These are phyloP conservation scores for Melanotaenia nigrans DNA, from an alignment of 2,797 vertebrate genomes.

Conservation along the genomic window DNA sequence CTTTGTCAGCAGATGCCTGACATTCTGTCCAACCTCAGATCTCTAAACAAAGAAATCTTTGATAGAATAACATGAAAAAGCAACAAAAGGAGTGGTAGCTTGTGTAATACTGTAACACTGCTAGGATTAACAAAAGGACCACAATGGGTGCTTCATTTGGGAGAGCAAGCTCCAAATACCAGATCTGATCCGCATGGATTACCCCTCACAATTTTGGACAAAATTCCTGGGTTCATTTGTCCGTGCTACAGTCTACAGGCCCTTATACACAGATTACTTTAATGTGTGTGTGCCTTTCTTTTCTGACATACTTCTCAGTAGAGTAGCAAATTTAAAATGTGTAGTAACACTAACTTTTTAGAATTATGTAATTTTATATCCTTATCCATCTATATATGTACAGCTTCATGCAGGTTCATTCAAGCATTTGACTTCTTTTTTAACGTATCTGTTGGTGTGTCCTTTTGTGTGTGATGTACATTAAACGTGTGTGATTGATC, in stretches of 20 bases:
- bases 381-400: background rate
- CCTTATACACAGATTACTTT: constrained; percentile 13
- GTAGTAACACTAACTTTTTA: background rate
- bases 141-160: constrained; percentile 70
- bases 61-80: constrained; percentile 45
- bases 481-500: background rate
- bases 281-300: background rate
- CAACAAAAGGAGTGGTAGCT: constrained; percentile 56
- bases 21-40: constrained; percentile 15
- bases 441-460: background rate
- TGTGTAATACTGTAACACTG: constrained; percentile 41
- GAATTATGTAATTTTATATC: background rate
- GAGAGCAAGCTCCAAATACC: constrained; percentile 71
- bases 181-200: constrained; percentile 80
- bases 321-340: background rate
- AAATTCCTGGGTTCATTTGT: constrained; percentile 37
- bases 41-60: constrained; percentile 59
- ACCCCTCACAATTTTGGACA: constrained; percentile 57
- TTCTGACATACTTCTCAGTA: background rate
- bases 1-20: background rate
- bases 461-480: background rate
- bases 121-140: constrained; percentile 70
- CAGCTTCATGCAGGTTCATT: background rate
- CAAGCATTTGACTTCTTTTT: background rate
- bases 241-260: constrained; percentile 19